Conservation (phyloP, 2,113 vertebrate species). For the Carassius carassius region DNA sequence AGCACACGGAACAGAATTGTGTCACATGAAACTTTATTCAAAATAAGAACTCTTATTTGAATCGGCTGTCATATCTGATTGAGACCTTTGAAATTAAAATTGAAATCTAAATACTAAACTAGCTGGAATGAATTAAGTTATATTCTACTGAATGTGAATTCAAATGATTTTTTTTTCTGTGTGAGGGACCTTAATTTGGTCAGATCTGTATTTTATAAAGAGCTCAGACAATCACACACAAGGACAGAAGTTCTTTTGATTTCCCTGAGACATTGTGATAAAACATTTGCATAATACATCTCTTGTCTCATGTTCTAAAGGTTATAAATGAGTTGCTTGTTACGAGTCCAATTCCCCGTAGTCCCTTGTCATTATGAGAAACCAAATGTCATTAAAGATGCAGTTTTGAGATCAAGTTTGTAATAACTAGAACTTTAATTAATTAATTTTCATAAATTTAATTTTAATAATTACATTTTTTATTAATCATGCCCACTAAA, state of each 20-base stretch:
- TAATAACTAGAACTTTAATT: neutral
- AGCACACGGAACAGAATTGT: neutral
- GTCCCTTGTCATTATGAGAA: neutral
- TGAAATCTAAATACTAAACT: constrained; percentile 24
- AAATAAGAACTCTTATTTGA: neutral
- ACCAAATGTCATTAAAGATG: neutral
- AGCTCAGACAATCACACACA: neutral
- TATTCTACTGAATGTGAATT: neutral
- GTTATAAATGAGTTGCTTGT: neutral
- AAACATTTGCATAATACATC: neutral
- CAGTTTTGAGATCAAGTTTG: neutral
- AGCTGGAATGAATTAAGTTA: constrained; percentile 5
- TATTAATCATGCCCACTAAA: too few relatives aligned
- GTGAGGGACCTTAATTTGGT: constrained; percentile 18
- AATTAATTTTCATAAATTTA: too few relatives aligned
- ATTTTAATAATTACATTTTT: too few relatives aligned
- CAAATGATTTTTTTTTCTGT: neutral
- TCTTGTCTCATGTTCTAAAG: neutral
- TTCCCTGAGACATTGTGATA: neutral
- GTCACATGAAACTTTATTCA: neutral
- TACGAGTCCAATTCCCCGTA: neutral
- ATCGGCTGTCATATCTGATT: constrained; percentile 30
- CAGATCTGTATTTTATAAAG: neutral
- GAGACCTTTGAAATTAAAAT: constrained; percentile 14
- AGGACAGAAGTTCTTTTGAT: constrained; percentile 11